Evolutionary conservation across 2,113 vertebrate species (phyloP).

Genomic region (Sander vitreus): DNA sequence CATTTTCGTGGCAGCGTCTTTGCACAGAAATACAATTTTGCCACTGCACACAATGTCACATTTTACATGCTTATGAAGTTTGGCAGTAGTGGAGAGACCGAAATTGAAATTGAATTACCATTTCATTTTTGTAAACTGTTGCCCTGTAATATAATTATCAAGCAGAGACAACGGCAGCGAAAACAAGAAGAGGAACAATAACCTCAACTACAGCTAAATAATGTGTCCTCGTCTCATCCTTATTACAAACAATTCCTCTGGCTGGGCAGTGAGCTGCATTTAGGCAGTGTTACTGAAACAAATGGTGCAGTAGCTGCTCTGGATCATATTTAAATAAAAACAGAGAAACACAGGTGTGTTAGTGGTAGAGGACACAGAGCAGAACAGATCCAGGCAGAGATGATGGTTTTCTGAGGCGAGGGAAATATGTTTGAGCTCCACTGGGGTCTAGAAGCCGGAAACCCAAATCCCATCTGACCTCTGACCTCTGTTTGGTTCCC

Average conservation of each 20-base stretch:
- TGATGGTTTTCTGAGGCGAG: slow-evolving; percentile 50
- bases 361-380: slow-evolving; percentile 21
- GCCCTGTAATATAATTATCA: neutral
- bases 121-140: neutral
- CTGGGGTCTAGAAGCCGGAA: slow-evolving; percentile 77
- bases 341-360: slow-evolving; percentile 46
- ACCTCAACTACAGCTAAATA: neutral
- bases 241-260: neutral
- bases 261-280: neutral
- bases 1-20: neutral
- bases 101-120: neutral
- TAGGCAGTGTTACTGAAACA: neutral
- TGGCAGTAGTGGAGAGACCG: neutral
- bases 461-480: slow-evolving; percentile 80
- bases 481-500: slow-evolving; percentile 70
- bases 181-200: neutral
- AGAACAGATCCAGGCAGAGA: slow-evolving; percentile 46
- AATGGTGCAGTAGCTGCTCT: neutral
- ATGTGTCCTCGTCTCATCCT: neutral
- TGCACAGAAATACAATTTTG: neutral
- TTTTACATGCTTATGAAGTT: neutral
- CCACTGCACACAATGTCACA: neutral
- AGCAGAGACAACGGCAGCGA: neutral
- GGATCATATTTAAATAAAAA: slow-evolving; percentile 20
- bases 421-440: slow-evolving; percentile 68